These are phyloP conservation scores for Diabrotica virgifera DNA, from an alignment of 1,140 invertebrate species.

Conservation along the genomic window DNA sequence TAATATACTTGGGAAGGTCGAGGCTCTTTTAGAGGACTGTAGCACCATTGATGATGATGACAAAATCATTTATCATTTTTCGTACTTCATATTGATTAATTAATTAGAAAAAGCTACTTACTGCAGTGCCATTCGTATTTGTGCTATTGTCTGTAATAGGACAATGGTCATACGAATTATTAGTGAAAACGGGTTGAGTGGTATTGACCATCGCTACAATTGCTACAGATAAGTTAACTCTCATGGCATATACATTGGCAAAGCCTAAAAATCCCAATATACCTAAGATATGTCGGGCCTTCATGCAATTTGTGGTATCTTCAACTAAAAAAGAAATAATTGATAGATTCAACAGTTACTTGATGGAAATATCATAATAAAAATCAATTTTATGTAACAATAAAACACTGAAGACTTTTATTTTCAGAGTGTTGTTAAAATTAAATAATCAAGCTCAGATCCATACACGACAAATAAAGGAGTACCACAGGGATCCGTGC, in stretches of 20 bases:
- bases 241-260: slow-evolving; percentile 83
- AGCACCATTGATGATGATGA: no score
- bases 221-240: slow-evolving; percentile 89
- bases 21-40: no score
- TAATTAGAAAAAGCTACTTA: neutral
- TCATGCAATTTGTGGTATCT: slow-evolving; percentile 64
- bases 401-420: no score
- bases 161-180: slow-evolving; percentile 62
- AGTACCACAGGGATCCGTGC: no score
- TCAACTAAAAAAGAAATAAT: slow-evolving; percentile 56
- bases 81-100: no score
- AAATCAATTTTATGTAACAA: no score
- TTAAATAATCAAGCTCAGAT: no score
- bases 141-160: slow-evolving; percentile 46
- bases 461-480: no score
- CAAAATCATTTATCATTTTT: no score
- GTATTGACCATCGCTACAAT: slow-evolving; percentile 93
- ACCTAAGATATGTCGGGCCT: slow-evolving; percentile 72
- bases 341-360: slow-evolving; percentile 7
- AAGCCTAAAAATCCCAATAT: slow-evolving; percentile 78
- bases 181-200: slow-evolving; percentile 57
- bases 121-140: slow-evolving; percentile 48
- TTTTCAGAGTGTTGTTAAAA: no score
- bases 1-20: no score
- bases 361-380: neutral